Evolutionary conservation across 2,797 vertebrate species (phyloP).

Genomic region (Aplochiton taeniatus): DNA sequence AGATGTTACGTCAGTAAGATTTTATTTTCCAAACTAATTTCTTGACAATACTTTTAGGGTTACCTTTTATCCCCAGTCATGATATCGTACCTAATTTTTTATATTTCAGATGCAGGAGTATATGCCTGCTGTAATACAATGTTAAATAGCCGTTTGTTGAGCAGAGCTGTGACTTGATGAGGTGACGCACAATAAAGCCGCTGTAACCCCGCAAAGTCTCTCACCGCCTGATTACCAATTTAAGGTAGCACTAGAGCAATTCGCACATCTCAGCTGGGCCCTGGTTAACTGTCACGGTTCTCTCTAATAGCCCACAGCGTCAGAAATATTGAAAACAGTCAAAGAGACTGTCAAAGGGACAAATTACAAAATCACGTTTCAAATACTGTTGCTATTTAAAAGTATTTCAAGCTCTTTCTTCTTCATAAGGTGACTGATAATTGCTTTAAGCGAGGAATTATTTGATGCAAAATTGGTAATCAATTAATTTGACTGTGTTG

Average conservation of each 20-base stretch:
- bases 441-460: slow-evolving; percentile 74
- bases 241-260: slow-evolving; percentile 64
- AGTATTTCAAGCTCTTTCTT: slow-evolving; percentile 76
- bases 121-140: slow-evolving; percentile 12
- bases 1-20: slow-evolving; percentile 42
- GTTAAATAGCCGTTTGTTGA: slow-evolving; percentile 50
- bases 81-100: too few relatives aligned
- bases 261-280: slow-evolving; percentile 52
- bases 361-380: slow-evolving; percentile 79
- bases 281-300: slow-evolving; percentile 58
- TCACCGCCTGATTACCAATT: slow-evolving; percentile 69
- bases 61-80: slow-evolving; percentile 15
- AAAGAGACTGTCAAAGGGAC: slow-evolving; percentile 75
- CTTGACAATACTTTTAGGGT: slow-evolving; percentile 32
- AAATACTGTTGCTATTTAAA: slow-evolving; percentile 77
- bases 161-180: slow-evolving; percentile 78
- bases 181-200: slow-evolving; percentile 75
- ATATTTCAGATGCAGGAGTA: too few relatives aligned
- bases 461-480: slow-evolving; percentile 75
- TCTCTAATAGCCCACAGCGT: slow-evolving; percentile 57
- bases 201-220: slow-evolving; percentile 74
- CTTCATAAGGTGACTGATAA: slow-evolving; percentile 74
- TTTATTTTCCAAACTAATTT: too few relatives aligned
- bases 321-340: slow-evolving; percentile 75
- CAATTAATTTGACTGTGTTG: slow-evolving; percentile 76